Base-by-base conservation (phyloP, 2,888 invertebrate species). In the Pycnomerus fuliginosus region DNA sequence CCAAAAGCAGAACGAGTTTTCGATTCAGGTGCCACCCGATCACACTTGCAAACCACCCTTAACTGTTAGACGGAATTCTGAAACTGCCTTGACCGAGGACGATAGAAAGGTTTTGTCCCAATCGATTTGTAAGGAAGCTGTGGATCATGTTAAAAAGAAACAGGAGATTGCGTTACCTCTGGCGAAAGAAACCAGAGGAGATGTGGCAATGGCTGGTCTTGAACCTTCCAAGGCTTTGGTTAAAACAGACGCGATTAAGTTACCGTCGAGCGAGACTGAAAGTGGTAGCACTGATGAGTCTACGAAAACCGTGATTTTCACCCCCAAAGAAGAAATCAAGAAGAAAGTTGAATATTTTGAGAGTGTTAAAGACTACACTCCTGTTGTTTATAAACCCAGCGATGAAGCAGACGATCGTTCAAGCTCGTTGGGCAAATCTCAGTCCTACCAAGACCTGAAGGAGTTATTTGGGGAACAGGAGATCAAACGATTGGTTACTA, bases 321-420 rank as follows among this genome's bases (percentile, higher is more conserved):
- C 11, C 52, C 74, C 76, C 1, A 79, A 78, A 48, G 82, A 83
- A 43, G 81, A 81, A 53, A 82, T 87, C 1, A 78, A 82, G 41
- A 81, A 82, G 58, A 90, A 85, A 69, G 84, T 90, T 1, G 83
- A 87, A 66, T 90, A 86, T 70, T 90, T 89, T 64, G 90, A 90
- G 69, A 83, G 82, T 2, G 82, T 81, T 0, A 78, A 80, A 53
- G 77, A 74, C 32, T 73, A 68, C 34, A 62, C 67, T 2, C 72
- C 72, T 1, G 69, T 69, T 1, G 52, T 73, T 33, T 65, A 73
- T 69, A 69, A 67, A 29, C 75, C 78, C 52, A 73, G 71, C 23
- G 70, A 71, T n/a, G 41, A 52, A 5, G 56, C 50, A 54, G 50
- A 28, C 2, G 38, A 46, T 28, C 7, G 12, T 15, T 25, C 46